Percentiles rank a stretch among this genome's conserved stretches.
Evolutionary conservation across 2,113 vertebrate genomes (phyloP).

Genomic region (Seriola quinqueradiata): DNA sequence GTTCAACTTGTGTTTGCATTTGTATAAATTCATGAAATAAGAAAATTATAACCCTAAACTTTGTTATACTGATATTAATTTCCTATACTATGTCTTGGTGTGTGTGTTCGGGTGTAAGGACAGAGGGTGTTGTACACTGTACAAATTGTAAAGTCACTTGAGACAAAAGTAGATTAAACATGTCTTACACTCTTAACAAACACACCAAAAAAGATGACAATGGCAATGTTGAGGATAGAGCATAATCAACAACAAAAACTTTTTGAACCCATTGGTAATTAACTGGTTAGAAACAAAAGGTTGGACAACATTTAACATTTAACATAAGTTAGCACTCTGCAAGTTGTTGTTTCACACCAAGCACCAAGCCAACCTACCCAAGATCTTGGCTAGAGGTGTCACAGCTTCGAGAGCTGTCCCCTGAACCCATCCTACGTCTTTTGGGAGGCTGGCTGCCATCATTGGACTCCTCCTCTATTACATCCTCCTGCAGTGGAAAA

Average conservation of each 20-base stretch:
- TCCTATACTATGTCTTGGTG: too few species aligned
- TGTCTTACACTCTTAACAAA: background rate
- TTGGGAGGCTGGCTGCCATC: conserved; percentile 95
- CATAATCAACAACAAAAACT: background rate
- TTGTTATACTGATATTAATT: background rate
- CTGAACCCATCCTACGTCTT: conserved; percentile 94
- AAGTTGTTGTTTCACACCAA: background rate
- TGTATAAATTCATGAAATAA: background rate
- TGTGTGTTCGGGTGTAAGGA: too few species aligned
- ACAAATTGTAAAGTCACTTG: too few species aligned
- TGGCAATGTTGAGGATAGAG: background rate
- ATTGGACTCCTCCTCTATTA: conserved; percentile 95
- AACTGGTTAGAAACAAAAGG: background rate
- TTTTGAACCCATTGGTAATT: background rate
- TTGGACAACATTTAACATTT: background rate
- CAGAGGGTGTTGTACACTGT: too few species aligned
- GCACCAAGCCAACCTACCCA: conserved; percentile 81
- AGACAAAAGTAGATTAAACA: background rate
- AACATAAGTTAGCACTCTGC: background rate
- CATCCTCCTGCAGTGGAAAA: conserved; percentile 78
- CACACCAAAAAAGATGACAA: background rate
- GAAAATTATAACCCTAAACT: background rate
- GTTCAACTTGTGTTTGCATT: background rate
- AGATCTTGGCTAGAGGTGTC: conserved; percentile 95
- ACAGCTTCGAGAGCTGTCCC: conserved; percentile 95